Percentiles rank a stretch among this genome's conserved stretches.
Evolutionary conservation across 2,888 invertebrate genomes (phyloP).

Genomic region (Endomychus coccineus): DNA sequence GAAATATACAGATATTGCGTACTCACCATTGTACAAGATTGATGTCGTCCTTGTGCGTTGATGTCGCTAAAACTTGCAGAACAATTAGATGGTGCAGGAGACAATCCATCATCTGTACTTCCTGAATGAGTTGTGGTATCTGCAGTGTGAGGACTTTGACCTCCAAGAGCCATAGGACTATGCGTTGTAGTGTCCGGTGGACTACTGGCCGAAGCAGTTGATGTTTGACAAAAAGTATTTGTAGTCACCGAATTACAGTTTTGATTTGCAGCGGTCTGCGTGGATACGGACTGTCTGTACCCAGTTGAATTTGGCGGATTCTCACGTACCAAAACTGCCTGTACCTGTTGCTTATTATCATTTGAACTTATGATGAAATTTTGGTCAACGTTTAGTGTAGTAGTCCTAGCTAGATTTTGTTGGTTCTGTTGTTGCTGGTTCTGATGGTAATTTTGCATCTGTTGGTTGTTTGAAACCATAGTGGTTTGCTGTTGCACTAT

Average conservation of each 20-base stretch:
- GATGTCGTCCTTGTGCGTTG: constrained; percentile 31
- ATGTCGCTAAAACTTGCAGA: constrained; percentile 36
- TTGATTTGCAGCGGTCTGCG: constrained; percentile 60
- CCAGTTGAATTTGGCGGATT: constrained; percentile 31
- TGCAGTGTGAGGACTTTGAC: constrained; percentile 44
- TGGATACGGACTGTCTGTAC: constrained; percentile 61
- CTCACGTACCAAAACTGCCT: constrained; percentile 35
- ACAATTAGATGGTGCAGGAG: constrained; percentile 42
- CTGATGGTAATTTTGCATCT: constrained; percentile 40
- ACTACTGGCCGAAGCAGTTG: constrained; percentile 48
- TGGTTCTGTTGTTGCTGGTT: too few species aligned
- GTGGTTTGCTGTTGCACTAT: constrained; percentile 78
- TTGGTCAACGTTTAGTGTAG: constrained; percentile 53
- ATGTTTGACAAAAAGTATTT: constrained; percentile 44
- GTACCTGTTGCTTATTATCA: constrained; percentile 36
- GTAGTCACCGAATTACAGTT: constrained; percentile 42
- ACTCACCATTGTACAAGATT: constrained; percentile 42
- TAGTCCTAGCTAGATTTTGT: constrained; percentile 38
- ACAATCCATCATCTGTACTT: constrained; percentile 42
- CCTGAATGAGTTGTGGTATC: constrained; percentile 43
- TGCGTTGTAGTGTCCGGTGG: constrained; percentile 83
- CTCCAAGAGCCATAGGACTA: constrained; percentile 61
- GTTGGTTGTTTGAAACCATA: constrained; percentile 60
- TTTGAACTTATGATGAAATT: constrained; percentile 48
- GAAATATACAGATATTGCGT: too few species aligned